A percentile compares a stretch with the other conserved stretches of the same genome.
Evolutionary conservation across 2,888 invertebrate genomes (phyloP).

Genomic region (Troilus luridus): DNA sequence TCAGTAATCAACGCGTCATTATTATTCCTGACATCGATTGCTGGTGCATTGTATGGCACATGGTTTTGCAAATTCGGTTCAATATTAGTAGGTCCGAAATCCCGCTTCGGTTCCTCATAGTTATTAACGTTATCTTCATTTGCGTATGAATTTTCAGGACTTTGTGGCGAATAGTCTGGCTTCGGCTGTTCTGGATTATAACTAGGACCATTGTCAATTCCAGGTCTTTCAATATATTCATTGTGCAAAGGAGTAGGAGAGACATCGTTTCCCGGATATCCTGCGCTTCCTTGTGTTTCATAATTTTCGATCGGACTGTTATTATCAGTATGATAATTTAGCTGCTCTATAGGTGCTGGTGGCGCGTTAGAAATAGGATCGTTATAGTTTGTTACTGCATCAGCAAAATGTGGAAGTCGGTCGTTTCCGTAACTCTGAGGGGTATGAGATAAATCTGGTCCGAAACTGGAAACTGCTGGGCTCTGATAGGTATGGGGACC

Average conservation of each 20-base stretch:
- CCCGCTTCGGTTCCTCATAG: conserved; percentile 44
- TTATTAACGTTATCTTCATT: not conserved
- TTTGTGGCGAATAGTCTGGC: conserved; percentile 18
- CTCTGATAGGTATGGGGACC: conserved; percentile 11
- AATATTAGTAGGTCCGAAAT: conserved; percentile 25
- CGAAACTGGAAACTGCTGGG: conserved; percentile 15
- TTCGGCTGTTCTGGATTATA: conserved; percentile 7
- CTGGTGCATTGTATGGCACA: not conserved
- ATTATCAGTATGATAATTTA: not conserved
- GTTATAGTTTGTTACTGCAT: conserved; percentile 2
- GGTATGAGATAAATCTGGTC: not conserved
- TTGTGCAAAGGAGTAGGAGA: conserved; percentile 3
- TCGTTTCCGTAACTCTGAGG: conserved; percentile 45
- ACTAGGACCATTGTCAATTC: not conserved
- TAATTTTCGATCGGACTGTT: not conserved
- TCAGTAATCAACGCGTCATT: conserved; percentile 12
- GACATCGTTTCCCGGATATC: not conserved
- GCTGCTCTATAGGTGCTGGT: not conserved
- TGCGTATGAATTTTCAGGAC: not conserved
- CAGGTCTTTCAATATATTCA: not conserved
- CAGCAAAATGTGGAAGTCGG: conserved; percentile 20
- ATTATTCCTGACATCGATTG: conserved; percentile 8
- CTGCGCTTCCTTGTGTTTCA: not conserved
- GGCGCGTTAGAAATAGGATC: not conserved
- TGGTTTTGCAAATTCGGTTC: conserved; percentile 31